phyloP scores from a whole-genome alignment of 2,888 invertebrate genomes.

The Pterostichus madidus region DNA sequence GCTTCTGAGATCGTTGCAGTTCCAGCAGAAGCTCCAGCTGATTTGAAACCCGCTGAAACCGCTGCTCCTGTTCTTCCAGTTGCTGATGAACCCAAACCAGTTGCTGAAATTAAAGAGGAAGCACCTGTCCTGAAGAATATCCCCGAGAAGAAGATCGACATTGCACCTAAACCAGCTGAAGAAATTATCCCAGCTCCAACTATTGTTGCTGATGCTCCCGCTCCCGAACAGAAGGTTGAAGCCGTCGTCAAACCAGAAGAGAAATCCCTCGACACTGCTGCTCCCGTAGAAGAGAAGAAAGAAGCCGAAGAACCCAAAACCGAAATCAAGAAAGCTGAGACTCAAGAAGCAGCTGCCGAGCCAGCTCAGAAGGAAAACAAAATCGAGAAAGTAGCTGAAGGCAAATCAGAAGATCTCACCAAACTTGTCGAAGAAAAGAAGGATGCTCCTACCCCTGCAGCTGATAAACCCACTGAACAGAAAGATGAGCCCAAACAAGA shows the following conservation, averaged over 20 bases:
- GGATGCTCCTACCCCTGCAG: conserved; percentile 49
- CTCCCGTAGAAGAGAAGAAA: conserved; percentile 66
- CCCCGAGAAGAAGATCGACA: conserved; percentile 66
- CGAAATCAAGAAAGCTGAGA: conserved; percentile 62
- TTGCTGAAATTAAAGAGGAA: conserved; percentile 75
- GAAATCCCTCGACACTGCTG: conserved; percentile 67
- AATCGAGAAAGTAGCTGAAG: conserved; percentile 60
- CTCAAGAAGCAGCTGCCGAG: conserved; percentile 67
- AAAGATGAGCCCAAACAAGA: conserved; percentile 67
- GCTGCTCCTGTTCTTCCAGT: conserved; percentile 50
- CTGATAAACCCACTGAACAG: conserved; percentile 69
- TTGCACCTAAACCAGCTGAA: conserved; percentile 72
- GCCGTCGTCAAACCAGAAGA: conserved; percentile 74
- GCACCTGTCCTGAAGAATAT: conserved; percentile 66
- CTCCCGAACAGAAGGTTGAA: conserved; percentile 75
- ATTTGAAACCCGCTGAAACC: conserved; percentile 66
- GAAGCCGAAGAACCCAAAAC: conserved; percentile 68
- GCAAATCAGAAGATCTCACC: conserved; percentile 69
- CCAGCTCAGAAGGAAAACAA: conserved; percentile 38
- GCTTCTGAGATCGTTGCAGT: conserved; percentile 67
- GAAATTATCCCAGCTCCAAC: conserved; percentile 75
- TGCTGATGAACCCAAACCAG: conserved; percentile 68
- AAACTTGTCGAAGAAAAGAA: conserved; percentile 73
- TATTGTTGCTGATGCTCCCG: conserved; percentile 76
- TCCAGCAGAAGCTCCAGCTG: conserved; percentile 67